Evolutionary conservation across 2,888 invertebrate species (phyloP), one percentile per base, ranked within the genome.

Genomic region (Orthonevra nobilis): DNA sequence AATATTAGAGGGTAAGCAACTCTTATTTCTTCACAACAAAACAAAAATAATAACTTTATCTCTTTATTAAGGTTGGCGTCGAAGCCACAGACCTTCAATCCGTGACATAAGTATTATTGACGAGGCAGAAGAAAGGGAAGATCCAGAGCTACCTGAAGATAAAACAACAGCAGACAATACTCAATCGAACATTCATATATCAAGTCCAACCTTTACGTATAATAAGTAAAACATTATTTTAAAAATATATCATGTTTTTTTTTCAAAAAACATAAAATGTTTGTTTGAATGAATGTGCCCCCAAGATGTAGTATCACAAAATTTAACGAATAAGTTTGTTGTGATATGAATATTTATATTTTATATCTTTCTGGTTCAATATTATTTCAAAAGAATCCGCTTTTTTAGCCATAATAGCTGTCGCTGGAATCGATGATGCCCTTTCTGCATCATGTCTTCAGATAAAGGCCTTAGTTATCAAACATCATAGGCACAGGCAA

Each of bases 371-470:
- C n/a, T n/a, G n/a, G n/a, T n/a, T n/a, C n/a, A n/a, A n/a, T n/a
- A n/a, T n/a, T n/a, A n/a, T n/a, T n/a, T n/a, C n/a, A n/a, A n/a
- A n/a, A n/a, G n/a, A n/a, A n/a, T n/a, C n/a, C n/a, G n/a, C n/a
- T n/a, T n/a, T n/a, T n/a, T n/a, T n/a, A n/a, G n/a, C n/a, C 42
- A 96, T 98, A 61, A 95, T 98, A 42, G 98, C 98, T 0, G 95
- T 98, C 0, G 94, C 98, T 3, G 97, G 97, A 46, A 93, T 99
- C 52, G 98, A 98, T 86, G 98, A 99, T 88, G 97, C 98, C 0
- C 91, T 96, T 15, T 97, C 98, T 12, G 98, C 72, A 92, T 98
- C 58, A 94, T 97, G 92, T 96, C 97, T 86, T 93, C 95, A 0
- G 90, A 91, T 75, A 92, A 94, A 84, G 92, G 93, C 9, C 85